Percentiles rank a stretch among this genome's conserved stretches.
Evolutionary conservation across 2,888 invertebrate species (phyloP).

Genomic region (Melieria picta): DNA sequence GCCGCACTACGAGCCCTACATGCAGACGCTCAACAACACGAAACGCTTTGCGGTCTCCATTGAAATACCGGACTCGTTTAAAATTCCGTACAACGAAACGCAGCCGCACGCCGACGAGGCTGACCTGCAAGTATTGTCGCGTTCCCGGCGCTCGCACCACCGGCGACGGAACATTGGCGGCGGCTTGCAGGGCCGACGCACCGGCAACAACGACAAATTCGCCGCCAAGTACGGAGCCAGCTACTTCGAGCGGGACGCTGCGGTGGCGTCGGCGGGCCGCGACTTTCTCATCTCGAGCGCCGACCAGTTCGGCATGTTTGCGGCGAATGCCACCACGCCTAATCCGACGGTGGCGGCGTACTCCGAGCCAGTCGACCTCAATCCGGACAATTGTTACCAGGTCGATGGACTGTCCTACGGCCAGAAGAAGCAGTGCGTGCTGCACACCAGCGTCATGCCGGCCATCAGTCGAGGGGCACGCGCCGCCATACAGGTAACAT

Average conservation of each 20-base stretch:
- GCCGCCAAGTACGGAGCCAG: conserved; percentile 48
- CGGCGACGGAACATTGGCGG: conserved; percentile 55
- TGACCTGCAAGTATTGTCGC: conserved; percentile 52
- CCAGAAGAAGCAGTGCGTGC: conserved; percentile 63
- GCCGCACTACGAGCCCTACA: conserved; percentile 58
- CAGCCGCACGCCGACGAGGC: conserved; percentile 36
- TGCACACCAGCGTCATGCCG: conserved; percentile 65
- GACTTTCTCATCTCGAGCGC: conserved; percentile 56
- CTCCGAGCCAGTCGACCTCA: conserved; percentile 62
- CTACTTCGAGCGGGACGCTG: conserved; percentile 55
- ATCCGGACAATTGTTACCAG: conserved; percentile 63
- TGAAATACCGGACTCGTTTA: conserved; percentile 62
- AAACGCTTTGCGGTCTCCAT: conserved; percentile 62
- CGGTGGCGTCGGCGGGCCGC: conserved; percentile 51
- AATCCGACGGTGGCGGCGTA: conserved; percentile 53
- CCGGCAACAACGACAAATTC: conserved; percentile 44
- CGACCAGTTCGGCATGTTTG: conserved; percentile 46
- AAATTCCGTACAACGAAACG: conserved; percentile 48
- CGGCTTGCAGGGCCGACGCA: conserved; percentile 44
- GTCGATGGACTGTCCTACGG: conserved; percentile 62
- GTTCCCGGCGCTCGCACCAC: conserved; percentile 58
- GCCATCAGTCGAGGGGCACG: conserved; percentile 66
- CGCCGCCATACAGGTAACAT: conserved; percentile 64
- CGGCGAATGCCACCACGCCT: conserved; percentile 49
- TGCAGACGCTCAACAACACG: conserved; percentile 62